Conservation (phyloP, 2,797 vertebrate genomes). For the Cirrhinus mrigala region DNA sequence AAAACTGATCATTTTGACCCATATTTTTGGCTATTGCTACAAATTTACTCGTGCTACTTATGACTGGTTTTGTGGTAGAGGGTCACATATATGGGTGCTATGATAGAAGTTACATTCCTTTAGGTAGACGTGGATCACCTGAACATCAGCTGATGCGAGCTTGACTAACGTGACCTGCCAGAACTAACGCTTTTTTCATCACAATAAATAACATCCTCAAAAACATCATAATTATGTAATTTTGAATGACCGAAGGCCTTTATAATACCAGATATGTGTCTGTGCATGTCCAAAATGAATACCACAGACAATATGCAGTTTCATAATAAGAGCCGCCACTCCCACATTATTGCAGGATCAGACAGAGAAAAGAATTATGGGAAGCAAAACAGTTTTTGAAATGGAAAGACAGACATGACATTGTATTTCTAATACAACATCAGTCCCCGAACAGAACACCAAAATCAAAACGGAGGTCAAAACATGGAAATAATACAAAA, state of each 20-base stretch:
- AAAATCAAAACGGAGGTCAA: conserved; percentile 66
- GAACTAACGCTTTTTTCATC: background rate
- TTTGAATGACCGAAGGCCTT: background rate
- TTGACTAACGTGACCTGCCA: no score
- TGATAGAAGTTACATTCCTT: no score
- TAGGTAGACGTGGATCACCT: no score
- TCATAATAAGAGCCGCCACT: background rate
- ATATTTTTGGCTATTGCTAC: no score
- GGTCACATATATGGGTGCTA: no score
- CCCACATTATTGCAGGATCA: conserved; percentile 2
- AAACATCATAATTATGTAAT: background rate
- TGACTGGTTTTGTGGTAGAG: no score
- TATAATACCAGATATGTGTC: background rate
- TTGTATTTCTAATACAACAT: conserved; percentile 89
- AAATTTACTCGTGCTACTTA: no score
- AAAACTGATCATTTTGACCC: no score
- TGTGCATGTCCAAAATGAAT: conserved; percentile 1
- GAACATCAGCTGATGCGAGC: no score
- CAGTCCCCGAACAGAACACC: conserved; percentile 83
- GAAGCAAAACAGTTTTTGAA: conserved; percentile 34
- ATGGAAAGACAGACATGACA: conserved; percentile 77
- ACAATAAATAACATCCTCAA: background rate
- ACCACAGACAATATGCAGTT: background rate
- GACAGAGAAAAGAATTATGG: background rate
- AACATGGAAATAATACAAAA: background rate